phyloP scores from a whole-genome alignment of 1,140 invertebrate genomes.

The Cotesia vestalis region DNA sequence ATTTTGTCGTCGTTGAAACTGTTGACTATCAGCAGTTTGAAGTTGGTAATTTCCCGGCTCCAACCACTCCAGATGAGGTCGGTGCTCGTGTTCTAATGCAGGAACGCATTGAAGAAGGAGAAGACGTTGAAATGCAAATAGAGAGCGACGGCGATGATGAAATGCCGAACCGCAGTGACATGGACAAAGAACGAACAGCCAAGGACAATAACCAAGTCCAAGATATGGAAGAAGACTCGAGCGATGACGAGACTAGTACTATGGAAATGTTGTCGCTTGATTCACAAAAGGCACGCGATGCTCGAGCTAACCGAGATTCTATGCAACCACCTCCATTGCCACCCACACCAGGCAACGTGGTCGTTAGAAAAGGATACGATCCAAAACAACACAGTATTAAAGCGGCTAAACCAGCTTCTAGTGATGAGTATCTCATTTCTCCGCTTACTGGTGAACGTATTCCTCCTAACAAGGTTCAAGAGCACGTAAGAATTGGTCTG shows the following conservation, averaged over 20 bases:
- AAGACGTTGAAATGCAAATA: conserved; percentile 80
- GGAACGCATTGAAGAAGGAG: conserved; percentile 71
- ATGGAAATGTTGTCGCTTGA: conserved; percentile 59
- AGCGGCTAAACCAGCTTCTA: conserved; percentile 67
- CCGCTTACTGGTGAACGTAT: conserved; percentile 98
- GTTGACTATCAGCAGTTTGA: conserved; percentile 99
- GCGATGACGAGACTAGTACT: conserved; percentile 74
- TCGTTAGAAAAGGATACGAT: conserved; percentile 97
- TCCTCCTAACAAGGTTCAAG: conserved; percentile 94
- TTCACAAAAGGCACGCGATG: conserved; percentile 62
- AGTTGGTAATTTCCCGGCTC: conserved; percentile 93
- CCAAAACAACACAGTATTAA: conserved; percentile 81
- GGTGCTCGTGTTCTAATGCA: conserved; percentile 93
- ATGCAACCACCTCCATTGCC: conserved; percentile 80
- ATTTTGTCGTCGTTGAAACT: conserved; percentile 99
- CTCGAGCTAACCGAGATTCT: conserved; percentile 56
- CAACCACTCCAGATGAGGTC: conserved; percentile 96
- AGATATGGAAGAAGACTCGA: conserved; percentile 91
- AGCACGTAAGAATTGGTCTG: conserved; percentile 97
- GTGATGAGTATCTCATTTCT: conserved; percentile 95
- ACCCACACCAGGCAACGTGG: conserved; percentile 90
- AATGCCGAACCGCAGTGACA: conserved; percentile 73
- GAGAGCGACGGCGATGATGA: conserved; percentile 78
- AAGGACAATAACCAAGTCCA: conserved; percentile 76
- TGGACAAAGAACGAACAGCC: conserved; percentile 67